Percentiles rank a stretch among this genome's conserved stretches.
Evolutionary conservation across 2,888 invertebrate genomes (phyloP).

Genomic region (Plebejus anna): DNA sequence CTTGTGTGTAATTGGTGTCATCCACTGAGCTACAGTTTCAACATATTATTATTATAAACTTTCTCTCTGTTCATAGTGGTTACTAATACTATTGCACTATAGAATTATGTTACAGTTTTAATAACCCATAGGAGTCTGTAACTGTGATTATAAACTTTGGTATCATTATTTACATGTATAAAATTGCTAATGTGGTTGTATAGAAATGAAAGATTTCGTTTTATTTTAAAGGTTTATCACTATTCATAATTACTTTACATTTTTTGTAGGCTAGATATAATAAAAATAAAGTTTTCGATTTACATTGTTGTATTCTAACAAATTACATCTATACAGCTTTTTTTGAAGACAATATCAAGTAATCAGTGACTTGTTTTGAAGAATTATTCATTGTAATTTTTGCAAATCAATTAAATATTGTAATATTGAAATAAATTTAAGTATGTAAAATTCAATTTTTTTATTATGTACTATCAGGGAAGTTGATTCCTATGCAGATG

Average conservation of each 20-base stretch:
- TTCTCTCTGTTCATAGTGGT: slow-evolving; percentile 62
- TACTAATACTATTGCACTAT: slow-evolving; percentile 63
- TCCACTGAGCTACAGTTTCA: slow-evolving; percentile 60
- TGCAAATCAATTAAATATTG: slow-evolving; percentile 37
- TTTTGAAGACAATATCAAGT: slow-evolving; percentile 41
- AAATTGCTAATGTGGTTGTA: slow-evolving; percentile 43
- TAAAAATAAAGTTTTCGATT: slow-evolving; percentile 34
- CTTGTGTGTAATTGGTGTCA: slow-evolving; percentile 69
- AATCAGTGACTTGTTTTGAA: slow-evolving; percentile 39
- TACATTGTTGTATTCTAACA: slow-evolving; percentile 38
- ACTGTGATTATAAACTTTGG: slow-evolving; percentile 45
- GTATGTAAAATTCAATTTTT: slow-evolving; percentile 18
- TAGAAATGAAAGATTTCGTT: slow-evolving; percentile 41
- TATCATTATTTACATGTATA: slow-evolving; percentile 43
- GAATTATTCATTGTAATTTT: slow-evolving; percentile 39
- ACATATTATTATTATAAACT: slow-evolving; percentile 63
- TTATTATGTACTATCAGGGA: background rate
- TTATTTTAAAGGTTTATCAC: slow-evolving; percentile 37
- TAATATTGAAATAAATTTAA: slow-evolving; percentile 33
- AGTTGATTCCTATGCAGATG: too few relatives aligned
- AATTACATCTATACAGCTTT: slow-evolving; percentile 40
- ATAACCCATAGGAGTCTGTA: slow-evolving; percentile 51
- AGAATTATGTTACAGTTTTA: slow-evolving; percentile 54
- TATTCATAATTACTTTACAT: slow-evolving; percentile 39
- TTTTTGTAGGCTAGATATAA: slow-evolving; percentile 39